A percentile compares a stretch with the other conserved stretches of the same genome.
These are phyloP conservation scores for Scarus forsteni DNA, from an alignment of 2,797 vertebrate species.

Conservation along the genomic window DNA sequence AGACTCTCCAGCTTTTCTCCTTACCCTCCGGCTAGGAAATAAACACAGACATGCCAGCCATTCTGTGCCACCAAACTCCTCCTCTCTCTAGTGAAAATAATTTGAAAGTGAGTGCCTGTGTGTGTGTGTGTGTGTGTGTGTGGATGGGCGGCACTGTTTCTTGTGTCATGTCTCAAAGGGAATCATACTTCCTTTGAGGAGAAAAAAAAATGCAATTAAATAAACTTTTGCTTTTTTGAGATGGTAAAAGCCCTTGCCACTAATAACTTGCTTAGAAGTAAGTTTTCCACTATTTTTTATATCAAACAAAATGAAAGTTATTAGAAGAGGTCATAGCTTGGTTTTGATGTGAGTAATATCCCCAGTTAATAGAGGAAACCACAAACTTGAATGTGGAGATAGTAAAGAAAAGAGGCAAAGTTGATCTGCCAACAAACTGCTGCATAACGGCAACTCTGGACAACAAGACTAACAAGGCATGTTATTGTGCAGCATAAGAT, in stretches of 20 bases:
- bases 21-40: constrained; percentile 61
- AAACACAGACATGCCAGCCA: constrained; percentile 57
- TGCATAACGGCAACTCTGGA: too few species aligned
- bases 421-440: not conserved
- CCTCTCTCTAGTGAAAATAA: constrained; percentile 38
- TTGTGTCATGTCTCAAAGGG: constrained; percentile 18
- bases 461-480: not conserved
- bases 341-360: too few species aligned
- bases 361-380: too few species aligned
- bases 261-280: not conserved
- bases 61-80: constrained; percentile 28
- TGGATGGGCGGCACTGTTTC: constrained; percentile 6
- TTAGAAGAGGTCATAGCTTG: too few species aligned
- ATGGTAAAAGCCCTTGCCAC: not conserved
- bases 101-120: constrained; percentile 20
- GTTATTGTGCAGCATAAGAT: too few species aligned
- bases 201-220: constrained; percentile 8
- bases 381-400: too few species aligned
- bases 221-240: not conserved
- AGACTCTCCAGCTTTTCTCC: constrained; percentile 34
- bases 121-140: constrained; percentile 14
- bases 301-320: too few species aligned
- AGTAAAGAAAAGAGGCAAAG: too few species aligned
- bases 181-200: not conserved
- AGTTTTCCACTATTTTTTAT: too few species aligned